Percentiles rank a stretch among this genome's conserved stretches.
phyloP scores from a whole-genome alignment of 2,797 vertebrate genomes.

The Liparis tanakae region DNA sequence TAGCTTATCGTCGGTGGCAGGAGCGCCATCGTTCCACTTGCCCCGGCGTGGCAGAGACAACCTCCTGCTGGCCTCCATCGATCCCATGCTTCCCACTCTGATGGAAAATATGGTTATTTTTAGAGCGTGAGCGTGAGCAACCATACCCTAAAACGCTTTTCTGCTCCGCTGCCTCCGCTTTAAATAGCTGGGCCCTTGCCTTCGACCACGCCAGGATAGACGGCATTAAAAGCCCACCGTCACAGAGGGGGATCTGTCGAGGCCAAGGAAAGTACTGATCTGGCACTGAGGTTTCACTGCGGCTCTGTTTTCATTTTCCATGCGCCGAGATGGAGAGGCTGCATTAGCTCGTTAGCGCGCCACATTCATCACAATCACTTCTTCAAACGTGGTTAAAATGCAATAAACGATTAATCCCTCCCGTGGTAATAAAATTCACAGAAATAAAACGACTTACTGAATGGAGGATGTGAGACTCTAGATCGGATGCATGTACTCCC shows the following conservation, averaged over 20 bases:
- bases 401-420: constrained; percentile 25
- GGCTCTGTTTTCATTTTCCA: constrained; percentile 78
- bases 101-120: constrained; percentile 76
- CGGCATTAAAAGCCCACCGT: constrained; percentile 54
- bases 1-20: constrained; percentile 75
- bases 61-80: constrained; percentile 73
- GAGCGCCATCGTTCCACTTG: constrained; percentile 30
- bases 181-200: constrained; percentile 71
- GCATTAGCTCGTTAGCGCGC: constrained; percentile 70
- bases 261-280: constrained; percentile 67
- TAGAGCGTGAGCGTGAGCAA: constrained; percentile 73
- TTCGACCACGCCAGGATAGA: constrained; percentile 47
- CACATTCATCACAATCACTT: constrained; percentile 26
- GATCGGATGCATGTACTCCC: constrained; percentile 2
- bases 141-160: constrained; percentile 71
- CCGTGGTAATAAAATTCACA: constrained; percentile 16
- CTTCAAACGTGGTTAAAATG: constrained; percentile 37
- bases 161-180: constrained; percentile 69
- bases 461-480: neutral
- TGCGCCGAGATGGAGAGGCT: constrained; percentile 49
- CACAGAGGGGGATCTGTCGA: constrained; percentile 41
- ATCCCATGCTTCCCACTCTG: constrained; percentile 82
- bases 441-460: constrained; percentile 26
- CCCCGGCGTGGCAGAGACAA: constrained; percentile 62
- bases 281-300: constrained; percentile 50